Conservation (phyloP, 2,888 invertebrate genomes). For the Stenodera caucasica region DNA sequence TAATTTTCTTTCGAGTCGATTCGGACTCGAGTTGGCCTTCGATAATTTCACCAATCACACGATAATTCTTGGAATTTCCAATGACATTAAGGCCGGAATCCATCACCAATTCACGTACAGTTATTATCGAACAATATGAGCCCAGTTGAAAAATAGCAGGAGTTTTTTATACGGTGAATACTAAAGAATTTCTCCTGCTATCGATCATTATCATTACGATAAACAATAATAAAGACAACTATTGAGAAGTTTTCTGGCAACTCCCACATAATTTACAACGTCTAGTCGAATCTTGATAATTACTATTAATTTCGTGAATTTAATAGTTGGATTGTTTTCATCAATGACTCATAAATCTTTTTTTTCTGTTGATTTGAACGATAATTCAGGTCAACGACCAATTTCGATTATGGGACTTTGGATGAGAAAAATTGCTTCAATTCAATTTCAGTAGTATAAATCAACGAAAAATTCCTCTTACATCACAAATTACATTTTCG, state of each 20-base stretch:
- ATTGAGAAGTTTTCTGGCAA: too few relatives aligned
- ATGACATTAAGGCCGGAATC: neutral
- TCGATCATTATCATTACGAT: too few relatives aligned
- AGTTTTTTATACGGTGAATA: neutral
- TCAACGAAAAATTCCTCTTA: neutral
- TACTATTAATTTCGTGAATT: too few relatives aligned
- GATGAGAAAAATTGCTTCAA: neutral
- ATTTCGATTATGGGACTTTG: neutral
- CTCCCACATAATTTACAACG: too few relatives aligned
- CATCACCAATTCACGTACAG: conserved; percentile 2
- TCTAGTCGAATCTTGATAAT: too few relatives aligned
- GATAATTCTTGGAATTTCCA: neutral
- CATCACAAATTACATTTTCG: neutral
- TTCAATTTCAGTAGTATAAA: neutral
- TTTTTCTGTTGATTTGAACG: neutral
- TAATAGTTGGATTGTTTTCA: too few relatives aligned
- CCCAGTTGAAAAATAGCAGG: neutral
- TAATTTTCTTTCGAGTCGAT: too few relatives aligned
- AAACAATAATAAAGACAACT: too few relatives aligned
- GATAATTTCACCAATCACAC: neutral
- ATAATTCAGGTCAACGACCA: neutral
- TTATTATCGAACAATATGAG: conserved; percentile 1
- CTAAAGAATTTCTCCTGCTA: neutral
- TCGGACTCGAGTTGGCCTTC: neutral
- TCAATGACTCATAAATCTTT: neutral